Evolutionary conservation across 53 echinoderm and acorn worm species (phyloP), one percentile per base, ranked within the genome.

Genomic region (Zoroaster sp.): DNA sequence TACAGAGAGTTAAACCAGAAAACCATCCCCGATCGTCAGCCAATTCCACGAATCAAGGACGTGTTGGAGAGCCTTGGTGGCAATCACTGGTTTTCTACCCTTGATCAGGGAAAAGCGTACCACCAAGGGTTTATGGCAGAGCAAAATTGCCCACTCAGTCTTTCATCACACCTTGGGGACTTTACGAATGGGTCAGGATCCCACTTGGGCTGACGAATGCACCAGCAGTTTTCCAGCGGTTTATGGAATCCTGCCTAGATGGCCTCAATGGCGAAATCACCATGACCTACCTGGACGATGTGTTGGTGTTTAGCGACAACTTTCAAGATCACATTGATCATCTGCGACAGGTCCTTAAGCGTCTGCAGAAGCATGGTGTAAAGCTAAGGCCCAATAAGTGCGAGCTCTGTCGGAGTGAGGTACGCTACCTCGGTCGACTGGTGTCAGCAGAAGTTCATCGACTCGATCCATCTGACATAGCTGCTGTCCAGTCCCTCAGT

Each of bases 91-190:
- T 91, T 94, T 88, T 83, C 91, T 28, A 94, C 91, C 20, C 74
- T 94, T 14, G 86, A 91, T 45, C 94, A 94, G 70, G 89, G 91
- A 4, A 94, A 88, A 23, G 94, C 91, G 0, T 94, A 94, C 46
- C 91, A 94, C 70, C 89, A 94, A 42, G 94, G 94, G 0, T 94
- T 89, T 51, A 89, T 94, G 89, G 45, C 52, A 11, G 80, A 89
- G 11, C 80, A 91, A 20, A 91, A 87, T 14, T 54, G 46, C 6
- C 87, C 77, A 30, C 55, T 91, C 14, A 91, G 89, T n/a, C n/a
- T n/a, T n/a, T n/a, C n/a, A n/a, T n/a, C n/a, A n/a, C n/a, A n/a
- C n/a, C n/a, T n/a, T n/a, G n/a, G n/a, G n/a, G n/a, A n/a, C n/a
- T n/a, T n/a, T n/a, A n/a, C n/a, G n/a, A n/a, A n/a, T n/a, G n/a